Conservation (phyloP, 2,797 vertebrate species). For the Hemitrygon akajei region DNA sequence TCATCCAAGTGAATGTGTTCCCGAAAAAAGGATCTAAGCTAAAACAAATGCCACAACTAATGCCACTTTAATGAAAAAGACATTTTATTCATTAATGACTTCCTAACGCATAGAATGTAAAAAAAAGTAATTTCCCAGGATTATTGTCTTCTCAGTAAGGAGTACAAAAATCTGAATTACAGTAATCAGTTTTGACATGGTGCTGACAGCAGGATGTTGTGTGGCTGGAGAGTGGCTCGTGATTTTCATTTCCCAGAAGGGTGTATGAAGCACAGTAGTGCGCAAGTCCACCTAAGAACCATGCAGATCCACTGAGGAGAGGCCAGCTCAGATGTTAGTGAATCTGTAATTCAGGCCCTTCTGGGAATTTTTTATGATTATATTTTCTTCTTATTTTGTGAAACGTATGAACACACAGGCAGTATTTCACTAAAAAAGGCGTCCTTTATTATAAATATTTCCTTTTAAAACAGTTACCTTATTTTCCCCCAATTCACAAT, state of each 20-base stretch:
- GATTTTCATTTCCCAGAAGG: neutral
- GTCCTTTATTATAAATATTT: neutral
- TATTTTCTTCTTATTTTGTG: neutral
- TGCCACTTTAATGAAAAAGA: neutral
- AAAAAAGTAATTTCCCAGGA: neutral
- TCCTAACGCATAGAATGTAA: neutral
- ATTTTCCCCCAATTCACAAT: neutral
- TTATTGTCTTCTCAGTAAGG: neutral
- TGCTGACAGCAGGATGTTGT: neutral
- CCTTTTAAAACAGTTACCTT: neutral
- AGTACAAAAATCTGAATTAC: neutral
- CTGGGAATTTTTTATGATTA: neutral
- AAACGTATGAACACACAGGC: neutral
- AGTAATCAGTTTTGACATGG: neutral
- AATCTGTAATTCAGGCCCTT: neutral
- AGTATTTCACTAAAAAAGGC: neutral
- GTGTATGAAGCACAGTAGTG: neutral
- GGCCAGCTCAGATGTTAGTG: neutral
- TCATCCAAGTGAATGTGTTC: slow-evolving; percentile 89
- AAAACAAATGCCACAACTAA: slow-evolving; percentile 13
- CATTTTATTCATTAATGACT: neutral
- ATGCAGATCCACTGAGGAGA: neutral
- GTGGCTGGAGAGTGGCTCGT: neutral
- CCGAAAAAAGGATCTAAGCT: slow-evolving; percentile 83
- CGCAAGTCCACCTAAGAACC: neutral